Percentiles rank a stretch among this genome's conserved stretches.
phyloP scores from a whole-genome alignment of 2,113 vertebrate genomes.

The Hemiscyllium ocellatum region DNA sequence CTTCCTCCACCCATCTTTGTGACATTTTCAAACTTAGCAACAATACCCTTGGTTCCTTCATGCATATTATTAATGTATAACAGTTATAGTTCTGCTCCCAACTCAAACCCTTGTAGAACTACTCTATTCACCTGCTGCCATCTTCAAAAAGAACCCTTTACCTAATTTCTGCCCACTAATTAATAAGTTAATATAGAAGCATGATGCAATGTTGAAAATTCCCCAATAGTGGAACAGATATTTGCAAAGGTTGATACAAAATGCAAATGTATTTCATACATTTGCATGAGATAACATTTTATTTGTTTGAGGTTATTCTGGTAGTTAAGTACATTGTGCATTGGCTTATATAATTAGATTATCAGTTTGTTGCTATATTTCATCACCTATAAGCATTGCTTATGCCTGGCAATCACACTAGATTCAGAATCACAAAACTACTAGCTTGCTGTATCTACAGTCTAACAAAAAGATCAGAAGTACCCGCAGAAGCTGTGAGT shows the following conservation, averaged over 20 bases:
- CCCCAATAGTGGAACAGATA: no score
- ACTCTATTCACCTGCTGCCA: no score
- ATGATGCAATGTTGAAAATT: background rate
- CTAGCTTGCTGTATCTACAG: background rate
- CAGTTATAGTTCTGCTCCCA: no score
- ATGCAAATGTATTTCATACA: background rate
- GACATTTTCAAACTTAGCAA: no score
- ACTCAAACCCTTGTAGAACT: no score
- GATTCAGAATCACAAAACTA: no score
- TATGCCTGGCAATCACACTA: background rate
- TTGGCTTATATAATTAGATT: background rate
- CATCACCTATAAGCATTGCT: background rate
- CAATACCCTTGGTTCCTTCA: no score
- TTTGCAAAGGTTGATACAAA: background rate
- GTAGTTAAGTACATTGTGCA: background rate
- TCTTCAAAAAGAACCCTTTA: background rate
- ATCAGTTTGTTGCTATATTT: background rate
- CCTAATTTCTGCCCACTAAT: background rate
- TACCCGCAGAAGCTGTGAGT: background rate
- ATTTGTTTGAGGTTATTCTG: background rate
- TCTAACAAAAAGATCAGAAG: background rate
- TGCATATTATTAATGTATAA: no score
- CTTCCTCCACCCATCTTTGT: no score
- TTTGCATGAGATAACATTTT: background rate
- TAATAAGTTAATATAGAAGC: background rate